Conservation (phyloP, 2,888 invertebrate genomes). For the Abscondita cerata region DNA sequence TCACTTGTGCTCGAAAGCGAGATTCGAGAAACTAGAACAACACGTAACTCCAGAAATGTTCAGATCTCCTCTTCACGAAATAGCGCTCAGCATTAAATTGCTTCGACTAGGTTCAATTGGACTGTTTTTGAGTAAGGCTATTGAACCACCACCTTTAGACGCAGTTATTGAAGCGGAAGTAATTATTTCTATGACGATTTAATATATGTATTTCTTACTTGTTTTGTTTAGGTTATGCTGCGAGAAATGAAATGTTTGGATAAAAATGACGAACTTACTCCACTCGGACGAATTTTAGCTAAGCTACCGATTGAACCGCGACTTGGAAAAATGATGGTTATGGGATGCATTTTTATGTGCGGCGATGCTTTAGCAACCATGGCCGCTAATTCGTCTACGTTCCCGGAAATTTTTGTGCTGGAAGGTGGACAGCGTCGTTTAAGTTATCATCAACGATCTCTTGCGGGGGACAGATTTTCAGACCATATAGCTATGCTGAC, state of each 20-base stretch:
- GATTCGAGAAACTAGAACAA: constrained; percentile 78
- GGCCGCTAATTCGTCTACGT: constrained; percentile 94
- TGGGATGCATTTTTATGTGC: constrained; percentile 89
- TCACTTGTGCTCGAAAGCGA: constrained; percentile 83
- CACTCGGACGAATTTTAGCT: constrained; percentile 91
- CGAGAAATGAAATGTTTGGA: constrained; percentile 93
- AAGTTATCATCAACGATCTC: constrained; percentile 81
- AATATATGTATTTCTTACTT: background rate
- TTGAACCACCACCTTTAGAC: constrained; percentile 96
- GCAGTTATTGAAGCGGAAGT: constrained; percentile 98
- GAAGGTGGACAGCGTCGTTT: constrained; percentile 79
- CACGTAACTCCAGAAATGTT: constrained; percentile 98
- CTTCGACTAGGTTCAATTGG: constrained; percentile 91
- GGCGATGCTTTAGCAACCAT: constrained; percentile 92
- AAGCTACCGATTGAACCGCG: constrained; percentile 95
- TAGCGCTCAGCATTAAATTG: constrained; percentile 90
- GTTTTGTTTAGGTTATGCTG: constrained; percentile 54
- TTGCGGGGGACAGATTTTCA: constrained; percentile 87
- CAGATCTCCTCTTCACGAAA: constrained; percentile 93
- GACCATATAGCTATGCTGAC: constrained; percentile 96
- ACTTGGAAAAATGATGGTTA: constrained; percentile 95
- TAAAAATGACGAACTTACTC: constrained; percentile 84
- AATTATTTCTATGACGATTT: constrained; percentile 44
- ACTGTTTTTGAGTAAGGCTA: constrained; percentile 92
- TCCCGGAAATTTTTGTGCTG: constrained; percentile 91